Evolutionary conservation across 2,113 vertebrate species (phyloP).

Genomic region (Merops nubicus): DNA sequence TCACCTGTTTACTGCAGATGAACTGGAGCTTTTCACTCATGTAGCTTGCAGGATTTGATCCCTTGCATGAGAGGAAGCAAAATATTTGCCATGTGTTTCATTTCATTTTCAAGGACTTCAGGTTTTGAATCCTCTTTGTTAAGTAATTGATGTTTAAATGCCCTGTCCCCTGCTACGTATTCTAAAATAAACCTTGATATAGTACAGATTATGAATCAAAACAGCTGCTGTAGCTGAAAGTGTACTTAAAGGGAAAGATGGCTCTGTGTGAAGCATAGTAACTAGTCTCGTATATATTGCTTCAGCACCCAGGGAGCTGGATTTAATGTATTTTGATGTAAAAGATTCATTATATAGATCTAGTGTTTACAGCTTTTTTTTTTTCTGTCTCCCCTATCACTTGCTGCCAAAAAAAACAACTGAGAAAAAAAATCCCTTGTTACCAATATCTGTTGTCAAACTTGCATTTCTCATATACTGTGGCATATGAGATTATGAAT

Average conservation of each 20-base stretch:
- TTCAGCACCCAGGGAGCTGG: not conserved
- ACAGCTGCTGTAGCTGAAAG: constrained; percentile 14
- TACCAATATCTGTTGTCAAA: constrained; percentile 26
- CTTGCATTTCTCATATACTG: constrained; percentile 19
- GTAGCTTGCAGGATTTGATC: not conserved
- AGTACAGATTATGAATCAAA: constrained; percentile 56
- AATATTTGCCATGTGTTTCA: constrained; percentile 57
- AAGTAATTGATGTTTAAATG: constrained; percentile 63
- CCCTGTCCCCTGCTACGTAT: constrained; percentile 45
- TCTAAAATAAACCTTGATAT: constrained; percentile 68
- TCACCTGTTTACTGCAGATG: constrained; percentile 8
- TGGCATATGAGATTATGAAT: constrained; percentile 11
- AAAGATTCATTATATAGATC: constrained; percentile 13
- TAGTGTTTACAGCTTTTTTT: not conserved
- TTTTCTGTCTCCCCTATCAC: not conserved
- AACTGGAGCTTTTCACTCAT: not conserved
- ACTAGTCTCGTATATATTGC: not conserved
- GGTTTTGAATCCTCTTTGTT: constrained; percentile 52
- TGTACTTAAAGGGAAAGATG: constrained; percentile 6
- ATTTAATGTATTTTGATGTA: constrained; percentile 2
- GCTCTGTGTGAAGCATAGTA: constrained; percentile 4
- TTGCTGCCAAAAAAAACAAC: not conserved
- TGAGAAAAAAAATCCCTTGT: not conserved
- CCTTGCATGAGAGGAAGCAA: constrained; percentile 31
- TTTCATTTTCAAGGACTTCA: constrained; percentile 59